Evolutionary conservation across 2,888 invertebrate genomes (phyloP), one percentile per base, ranked within the genome.

Genomic region (Acronicta psi): DNA sequence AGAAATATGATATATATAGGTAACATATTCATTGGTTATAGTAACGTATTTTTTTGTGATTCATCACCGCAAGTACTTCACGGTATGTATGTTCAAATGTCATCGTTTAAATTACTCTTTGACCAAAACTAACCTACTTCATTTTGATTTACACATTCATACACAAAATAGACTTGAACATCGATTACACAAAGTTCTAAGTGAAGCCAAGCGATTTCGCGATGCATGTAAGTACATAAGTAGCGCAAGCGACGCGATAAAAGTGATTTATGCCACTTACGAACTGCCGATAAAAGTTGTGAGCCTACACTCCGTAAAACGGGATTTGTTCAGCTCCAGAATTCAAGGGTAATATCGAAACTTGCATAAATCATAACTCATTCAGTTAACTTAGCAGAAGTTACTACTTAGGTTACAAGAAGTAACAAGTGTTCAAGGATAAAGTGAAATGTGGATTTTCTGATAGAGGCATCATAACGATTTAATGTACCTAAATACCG

Each of bases 221-320:
- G 47, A 66, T 73, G 61, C 72, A 73, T 67, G 58, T 55, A 61
- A 65, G 49, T 53, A 41, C 40, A 36, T 46, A 53, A 69, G 68
- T 74, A 77, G 69, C 59, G 54, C 61, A 64, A 75, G 69, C 41
- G 54, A 59, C 55, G 69, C 77, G 76, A 83, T 84, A 77, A 85
- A 77, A 68, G 72, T 83, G 84, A 85, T 85, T 81, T 84, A 85
- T 77, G 73, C 59, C 36, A 57, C 63, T 65, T 75, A 61, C 45
- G 52, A 25, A 72, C 41, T 42, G 42, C 37, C 38, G 74, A 76
- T 69, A 69, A 76, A 76, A 76, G 62, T 76, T 66, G 34, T 59
- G 56, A 60, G 66, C 64, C 65, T 53, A 51, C 46, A 55, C 55
- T 57, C 20, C 47, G 42, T 62, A 51, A 72, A 20, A 37, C 59